Conservation (phyloP, 2,888 invertebrate genomes). For the Drosophila birchii region DNA sequence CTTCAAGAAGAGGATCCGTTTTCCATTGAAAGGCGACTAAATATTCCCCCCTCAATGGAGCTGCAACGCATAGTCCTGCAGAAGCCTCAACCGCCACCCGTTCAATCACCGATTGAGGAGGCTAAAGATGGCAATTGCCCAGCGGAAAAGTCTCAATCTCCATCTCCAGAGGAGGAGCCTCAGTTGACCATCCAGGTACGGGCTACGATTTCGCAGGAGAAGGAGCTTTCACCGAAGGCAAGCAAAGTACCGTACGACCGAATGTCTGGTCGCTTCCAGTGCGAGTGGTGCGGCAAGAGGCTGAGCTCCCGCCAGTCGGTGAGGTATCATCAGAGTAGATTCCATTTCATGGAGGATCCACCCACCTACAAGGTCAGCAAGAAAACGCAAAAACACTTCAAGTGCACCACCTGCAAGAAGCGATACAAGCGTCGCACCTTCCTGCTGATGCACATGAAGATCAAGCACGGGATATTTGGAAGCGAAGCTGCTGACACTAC, state of each 20-base stretch:
- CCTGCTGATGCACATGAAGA: slow-evolving; percentile 35
- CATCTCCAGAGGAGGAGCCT: neutral
- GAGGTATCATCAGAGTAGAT: slow-evolving; percentile 11
- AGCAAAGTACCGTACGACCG: neutral
- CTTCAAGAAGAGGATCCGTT: neutral
- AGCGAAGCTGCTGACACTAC: neutral
- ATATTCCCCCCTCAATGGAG: slow-evolving; percentile 3
- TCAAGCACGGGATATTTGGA: slow-evolving; percentile 30
- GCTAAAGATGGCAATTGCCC: neutral
- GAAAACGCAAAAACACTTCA: neutral
- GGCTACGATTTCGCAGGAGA: too few species aligned
- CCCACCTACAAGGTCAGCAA: neutral
- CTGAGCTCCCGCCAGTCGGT: slow-evolving; percentile 24
- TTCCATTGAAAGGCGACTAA: neutral
- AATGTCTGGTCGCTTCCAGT: neutral
- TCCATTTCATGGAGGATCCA: slow-evolving; percentile 3
- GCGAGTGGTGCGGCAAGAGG: slow-evolving; percentile 14
- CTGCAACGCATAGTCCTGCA: neutral
- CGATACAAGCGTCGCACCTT: slow-evolving; percentile 28
- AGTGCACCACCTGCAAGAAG: slow-evolving; percentile 45
- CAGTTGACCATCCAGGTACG: neutral
- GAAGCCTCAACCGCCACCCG: slow-evolving; percentile 2
- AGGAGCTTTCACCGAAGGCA: neutral
- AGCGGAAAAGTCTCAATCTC: neutral
- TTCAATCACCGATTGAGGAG: neutral